A percentile compares a stretch with the other conserved stretches of the same genome.
Evolutionary conservation across 2,888 invertebrate species (phyloP).

Genomic region (Cenopis cana): DNA sequence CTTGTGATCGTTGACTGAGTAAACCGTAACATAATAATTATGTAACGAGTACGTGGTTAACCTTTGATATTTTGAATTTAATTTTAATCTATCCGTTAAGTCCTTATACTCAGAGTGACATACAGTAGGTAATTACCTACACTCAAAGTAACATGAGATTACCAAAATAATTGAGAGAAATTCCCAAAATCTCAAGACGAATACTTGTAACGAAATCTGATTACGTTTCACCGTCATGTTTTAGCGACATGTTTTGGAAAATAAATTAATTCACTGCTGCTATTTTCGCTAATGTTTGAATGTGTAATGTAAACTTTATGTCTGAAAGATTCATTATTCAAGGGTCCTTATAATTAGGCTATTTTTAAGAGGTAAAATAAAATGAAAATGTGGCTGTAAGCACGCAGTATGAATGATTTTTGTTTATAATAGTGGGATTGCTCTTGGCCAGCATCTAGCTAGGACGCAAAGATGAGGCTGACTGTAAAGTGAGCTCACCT

Average conservation of each 20-base stretch:
- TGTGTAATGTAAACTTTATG: not conserved
- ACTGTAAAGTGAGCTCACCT: no score
- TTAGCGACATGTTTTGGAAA: not conserved
- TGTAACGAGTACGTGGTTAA: not conserved
- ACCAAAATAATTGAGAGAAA: slow-evolving; percentile 12
- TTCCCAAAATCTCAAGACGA: not conserved
- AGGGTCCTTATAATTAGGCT: no score
- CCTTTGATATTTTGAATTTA: not conserved
- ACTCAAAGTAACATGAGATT: not conserved
- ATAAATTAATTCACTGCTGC: not conserved
- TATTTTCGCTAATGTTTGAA: not conserved
- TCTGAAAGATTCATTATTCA: no score
- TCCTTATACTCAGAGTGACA: no score
- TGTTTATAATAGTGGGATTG: no score
- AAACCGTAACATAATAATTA: not conserved
- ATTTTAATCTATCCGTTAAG: no score
- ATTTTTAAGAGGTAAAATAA: no score
- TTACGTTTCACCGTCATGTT: slow-evolving; percentile 3
- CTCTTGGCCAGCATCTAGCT: no score
- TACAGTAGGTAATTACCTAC: not conserved
- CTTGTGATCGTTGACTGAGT: no score
- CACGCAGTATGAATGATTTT: no score
- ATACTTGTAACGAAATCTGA: slow-evolving; percentile 7
- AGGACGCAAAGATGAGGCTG: no score
- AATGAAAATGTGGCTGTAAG: no score